Conservation (phyloP, 2,888 invertebrate species). For the Watsonalla binaria region DNA sequence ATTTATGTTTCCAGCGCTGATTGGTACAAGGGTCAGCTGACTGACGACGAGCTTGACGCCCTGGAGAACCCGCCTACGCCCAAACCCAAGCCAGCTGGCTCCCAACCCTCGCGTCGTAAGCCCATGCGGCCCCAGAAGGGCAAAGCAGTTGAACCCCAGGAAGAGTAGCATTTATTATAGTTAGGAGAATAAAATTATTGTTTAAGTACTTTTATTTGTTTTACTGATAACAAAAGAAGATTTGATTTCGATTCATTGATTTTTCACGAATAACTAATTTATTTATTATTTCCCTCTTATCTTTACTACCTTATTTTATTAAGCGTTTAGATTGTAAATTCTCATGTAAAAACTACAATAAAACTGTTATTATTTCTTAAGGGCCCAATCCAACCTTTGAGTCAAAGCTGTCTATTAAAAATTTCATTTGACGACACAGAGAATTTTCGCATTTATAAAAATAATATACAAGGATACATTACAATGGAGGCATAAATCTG, state of each 20-base stretch:
- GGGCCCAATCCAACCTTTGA: too few species aligned
- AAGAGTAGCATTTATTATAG: constrained; percentile 44
- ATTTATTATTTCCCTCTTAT: neutral
- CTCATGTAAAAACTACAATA: too few species aligned
- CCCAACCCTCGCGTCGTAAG: constrained; percentile 63
- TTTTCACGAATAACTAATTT: neutral
- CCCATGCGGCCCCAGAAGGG: constrained; percentile 62
- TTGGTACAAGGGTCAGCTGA: constrained; percentile 92
- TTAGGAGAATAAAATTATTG: constrained; percentile 47
- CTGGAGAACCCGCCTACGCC: constrained; percentile 87
- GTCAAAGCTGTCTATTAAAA: too few species aligned
- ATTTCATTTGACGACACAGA: too few species aligned
- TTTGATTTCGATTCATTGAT: too few species aligned
- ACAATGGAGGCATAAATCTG: too few species aligned
- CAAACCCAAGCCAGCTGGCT: constrained; percentile 77
- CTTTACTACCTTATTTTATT: too few species aligned
- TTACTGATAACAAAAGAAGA: neutral
- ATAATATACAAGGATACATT: too few species aligned
- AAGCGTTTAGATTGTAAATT: too few species aligned
- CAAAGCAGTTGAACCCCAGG: constrained; percentile 35
- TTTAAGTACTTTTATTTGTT: constrained; percentile 20
- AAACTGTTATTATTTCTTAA: too few species aligned
- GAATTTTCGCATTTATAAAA: too few species aligned
- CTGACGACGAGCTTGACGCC: constrained; percentile 87
- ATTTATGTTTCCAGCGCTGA: constrained; percentile 84